Conservation (phyloP, 2,888 invertebrate genomes). For the Tuberolachnus salignus region DNA sequence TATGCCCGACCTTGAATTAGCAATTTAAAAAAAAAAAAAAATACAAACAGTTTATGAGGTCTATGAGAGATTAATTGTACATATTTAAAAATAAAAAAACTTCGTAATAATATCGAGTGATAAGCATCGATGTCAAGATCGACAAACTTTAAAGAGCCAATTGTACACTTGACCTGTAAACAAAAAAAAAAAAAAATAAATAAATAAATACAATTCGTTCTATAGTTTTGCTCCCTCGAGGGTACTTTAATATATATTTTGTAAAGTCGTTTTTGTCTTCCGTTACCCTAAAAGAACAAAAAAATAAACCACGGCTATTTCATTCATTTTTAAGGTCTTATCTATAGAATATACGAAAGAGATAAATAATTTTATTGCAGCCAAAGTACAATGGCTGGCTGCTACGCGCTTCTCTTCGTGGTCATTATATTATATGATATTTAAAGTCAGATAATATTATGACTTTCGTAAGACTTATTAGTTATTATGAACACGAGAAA, state of each 20-base stretch:
- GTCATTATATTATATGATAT: neutral
- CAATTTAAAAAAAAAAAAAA: neutral
- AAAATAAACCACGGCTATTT: neutral
- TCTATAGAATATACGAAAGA: slow-evolving; percentile 16
- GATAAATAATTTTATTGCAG: slow-evolving; percentile 34
- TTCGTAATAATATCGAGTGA: neutral
- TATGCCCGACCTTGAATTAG: neutral
- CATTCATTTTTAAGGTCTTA: slow-evolving; percentile 32
- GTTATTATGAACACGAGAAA: neutral
- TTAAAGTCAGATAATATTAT: slow-evolving; percentile 9
- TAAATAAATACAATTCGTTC: neutral
- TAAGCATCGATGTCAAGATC: neutral
- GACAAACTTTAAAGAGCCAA: neutral
- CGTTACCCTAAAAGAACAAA: slow-evolving; percentile 4
- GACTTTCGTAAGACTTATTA: slow-evolving; percentile 14
- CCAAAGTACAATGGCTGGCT: neutral
- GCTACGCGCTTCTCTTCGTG: neutral
- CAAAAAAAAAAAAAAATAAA: neutral
- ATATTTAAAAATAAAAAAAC: too few relatives aligned
- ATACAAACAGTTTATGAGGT: neutral
- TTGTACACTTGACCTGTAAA: neutral
- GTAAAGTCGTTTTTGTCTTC: neutral
- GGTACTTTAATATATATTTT: neutral
- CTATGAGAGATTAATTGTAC: too few relatives aligned
- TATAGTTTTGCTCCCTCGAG: neutral